Conservation (phyloP, 2,888 invertebrate species). For the Antheraea yamamai region DNA sequence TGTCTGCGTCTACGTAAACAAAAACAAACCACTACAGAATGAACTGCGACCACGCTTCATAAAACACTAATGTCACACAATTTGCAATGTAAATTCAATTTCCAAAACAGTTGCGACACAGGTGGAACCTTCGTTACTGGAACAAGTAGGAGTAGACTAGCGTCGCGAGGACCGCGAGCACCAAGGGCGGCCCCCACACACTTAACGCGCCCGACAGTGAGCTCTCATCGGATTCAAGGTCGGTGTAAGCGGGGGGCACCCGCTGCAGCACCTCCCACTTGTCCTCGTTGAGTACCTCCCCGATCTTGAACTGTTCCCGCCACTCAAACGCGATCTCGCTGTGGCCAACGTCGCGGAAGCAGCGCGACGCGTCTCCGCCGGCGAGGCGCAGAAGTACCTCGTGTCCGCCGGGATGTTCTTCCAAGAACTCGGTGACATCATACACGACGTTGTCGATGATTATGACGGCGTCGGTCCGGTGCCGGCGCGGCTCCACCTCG, state of each 20-base stretch:
- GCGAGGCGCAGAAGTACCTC: slow-evolving; percentile 92
- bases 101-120: neutral
- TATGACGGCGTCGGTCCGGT: slow-evolving; percentile 46
- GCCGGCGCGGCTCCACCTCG: slow-evolving; percentile 49
- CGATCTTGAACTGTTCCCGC: slow-evolving; percentile 50
- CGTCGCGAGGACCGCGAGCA: slow-evolving; percentile 44
- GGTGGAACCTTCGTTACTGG: slow-evolving; percentile 25
- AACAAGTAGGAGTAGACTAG: slow-evolving; percentile 51
- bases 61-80: neutral
- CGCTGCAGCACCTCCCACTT: slow-evolving; percentile 35
- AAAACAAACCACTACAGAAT: neutral
- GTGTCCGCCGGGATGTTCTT: slow-evolving; percentile 95
- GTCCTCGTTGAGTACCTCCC: slow-evolving; percentile 56
- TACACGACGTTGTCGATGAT: slow-evolving; percentile 72
- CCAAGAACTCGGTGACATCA: slow-evolving; percentile 59
- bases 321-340: slow-evolving; percentile 94
- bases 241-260: neutral
- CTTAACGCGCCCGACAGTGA: slow-evolving; percentile 37
- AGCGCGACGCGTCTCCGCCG: slow-evolving; percentile 93
- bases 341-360: slow-evolving; percentile 98
- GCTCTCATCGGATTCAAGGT: slow-evolving; percentile 28
- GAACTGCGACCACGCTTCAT: neutral
- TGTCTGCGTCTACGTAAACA: neutral
- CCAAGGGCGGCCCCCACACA: slow-evolving; percentile 52
- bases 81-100: neutral